Base-by-base conservation (phyloP, 2,797 vertebrate genomes). In the Syngnathus acus region DNA sequence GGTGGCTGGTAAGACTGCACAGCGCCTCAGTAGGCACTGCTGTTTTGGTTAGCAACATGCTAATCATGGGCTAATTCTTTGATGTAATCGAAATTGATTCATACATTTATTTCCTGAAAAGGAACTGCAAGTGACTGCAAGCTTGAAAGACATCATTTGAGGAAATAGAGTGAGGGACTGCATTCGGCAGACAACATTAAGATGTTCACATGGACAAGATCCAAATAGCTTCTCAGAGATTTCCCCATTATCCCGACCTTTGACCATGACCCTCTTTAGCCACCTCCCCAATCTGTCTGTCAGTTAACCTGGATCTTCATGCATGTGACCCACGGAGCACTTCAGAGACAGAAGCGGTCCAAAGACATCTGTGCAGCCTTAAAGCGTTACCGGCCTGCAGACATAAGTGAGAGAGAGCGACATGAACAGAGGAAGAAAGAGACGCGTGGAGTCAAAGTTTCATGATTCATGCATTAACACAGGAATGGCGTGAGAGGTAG, bases 221-320 rank as follows among this genome's bases (percentile, higher is more conserved):
- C 66, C 61, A 73, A 72, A 72, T 64, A 61, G 10, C 38, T 74
- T 53, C 68, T 37, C 65, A 72, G 82, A 77, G 82, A 85, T 80
- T 84, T 87, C 86, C 86, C 77, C 76, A 76, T 84, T 85, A 76
- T 86, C 66, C 70, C 54, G 86, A 87, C 78, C 83, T 86, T 78
- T 84, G 80, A 80, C 83, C 74, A 21, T 69, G 72, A 76, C 72
- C 80, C 61, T 62, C 65, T 54, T 71, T 76, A 72, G 64, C 72
- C 66, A 76, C 67, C 79, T 75, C 77, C 72, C 61, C 17, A 79
- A 82, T 74, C 82, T 85, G 82, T 62, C 79, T 68, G 77, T 78
- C 71, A 77, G 81, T 89, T 90, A 83, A 89, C 86, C 86, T 85
- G 69, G 66, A 43, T 71, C 71, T 77, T 90, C 84, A 88, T 84